phyloP scores from a whole-genome alignment of 2,888 invertebrate species.

The Trissoscelio sp. region DNA sequence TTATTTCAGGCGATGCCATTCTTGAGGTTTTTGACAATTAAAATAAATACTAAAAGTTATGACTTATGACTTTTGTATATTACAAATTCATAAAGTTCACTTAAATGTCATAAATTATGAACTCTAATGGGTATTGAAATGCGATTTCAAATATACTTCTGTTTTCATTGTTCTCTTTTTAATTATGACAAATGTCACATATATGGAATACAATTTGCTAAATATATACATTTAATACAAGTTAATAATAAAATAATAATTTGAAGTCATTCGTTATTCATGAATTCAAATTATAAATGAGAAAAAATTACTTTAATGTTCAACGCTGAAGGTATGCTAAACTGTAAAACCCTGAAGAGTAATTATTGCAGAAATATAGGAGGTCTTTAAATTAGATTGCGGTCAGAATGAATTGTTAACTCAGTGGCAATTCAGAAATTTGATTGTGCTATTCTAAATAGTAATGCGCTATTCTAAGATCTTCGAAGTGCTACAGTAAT shows the following conservation, averaged over 20 bases:
- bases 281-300: background rate
- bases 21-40: too few relatives aligned
- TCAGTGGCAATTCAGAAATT: slow-evolving; percentile 45
- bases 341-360: slow-evolving; percentile 7
- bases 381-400: slow-evolving; percentile 45
- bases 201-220: too few relatives aligned
- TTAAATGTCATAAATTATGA: too few relatives aligned
- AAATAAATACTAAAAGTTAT: too few relatives aligned
- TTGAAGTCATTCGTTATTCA: background rate
- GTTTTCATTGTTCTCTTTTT: too few relatives aligned
- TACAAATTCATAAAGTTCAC: too few relatives aligned
- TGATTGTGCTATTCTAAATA: slow-evolving; percentile 52
- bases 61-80: too few relatives aligned
- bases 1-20: too few relatives aligned
- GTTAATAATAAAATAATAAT: background rate
- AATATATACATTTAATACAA: too few relatives aligned
- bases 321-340: background rate
- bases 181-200: too few relatives aligned
- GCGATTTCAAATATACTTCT: too few relatives aligned
- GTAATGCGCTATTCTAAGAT: slow-evolving; percentile 53
- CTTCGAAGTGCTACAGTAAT: slow-evolving; percentile 30
- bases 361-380: slow-evolving; percentile 24
- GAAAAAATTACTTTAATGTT: background rate
- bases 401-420: slow-evolving; percentile 52
- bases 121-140: too few relatives aligned